These are phyloP conservation scores for Diabrotica undecimpunctata DNA, from an alignment of 1,140 invertebrate genomes.

Conservation along the genomic window DNA sequence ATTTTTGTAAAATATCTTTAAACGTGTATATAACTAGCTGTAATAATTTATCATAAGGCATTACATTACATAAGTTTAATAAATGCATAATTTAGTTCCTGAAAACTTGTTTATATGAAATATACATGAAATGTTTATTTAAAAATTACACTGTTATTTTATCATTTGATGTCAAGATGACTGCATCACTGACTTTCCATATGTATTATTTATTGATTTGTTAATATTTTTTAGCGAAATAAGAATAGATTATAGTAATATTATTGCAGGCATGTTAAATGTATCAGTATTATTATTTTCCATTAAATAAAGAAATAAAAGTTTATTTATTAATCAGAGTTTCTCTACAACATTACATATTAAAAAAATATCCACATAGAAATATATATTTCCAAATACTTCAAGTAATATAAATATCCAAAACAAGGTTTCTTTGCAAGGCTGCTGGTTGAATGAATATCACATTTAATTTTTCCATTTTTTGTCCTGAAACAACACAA, in stretches of 20 bases:
- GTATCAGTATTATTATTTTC: slow-evolving; percentile 29
- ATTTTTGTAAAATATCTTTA: too few relatives aligned
- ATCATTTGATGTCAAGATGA: slow-evolving; percentile 9
- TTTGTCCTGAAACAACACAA: slow-evolving; percentile 23
- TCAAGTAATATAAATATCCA: slow-evolving; percentile 9
- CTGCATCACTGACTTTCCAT: slow-evolving; percentile 11
- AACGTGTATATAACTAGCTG: neutral
- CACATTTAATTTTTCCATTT: slow-evolving; percentile 28
- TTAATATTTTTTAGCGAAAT: slow-evolving; percentile 20
- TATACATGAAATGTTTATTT: too few relatives aligned
- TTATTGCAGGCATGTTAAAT: slow-evolving; percentile 19
- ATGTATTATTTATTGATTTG: slow-evolving; percentile 21
- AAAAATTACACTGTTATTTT: too few relatives aligned
- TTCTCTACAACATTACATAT: slow-evolving; percentile 8
- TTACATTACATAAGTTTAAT: neutral
- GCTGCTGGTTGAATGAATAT: neutral
- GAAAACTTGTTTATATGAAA: too few relatives aligned
- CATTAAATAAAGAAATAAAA: slow-evolving; percentile 30
- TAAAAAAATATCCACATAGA: slow-evolving; percentile 15
- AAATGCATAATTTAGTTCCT: neutral
- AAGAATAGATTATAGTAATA: slow-evolving; percentile 8
- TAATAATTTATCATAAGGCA: neutral
- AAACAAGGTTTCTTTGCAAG: neutral
- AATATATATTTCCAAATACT: slow-evolving; percentile 13
- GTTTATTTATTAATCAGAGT: slow-evolving; percentile 20